Evolutionary conservation across 1,140 invertebrate genomes (phyloP).

Genomic region (Trinorchestia longiramus): DNA sequence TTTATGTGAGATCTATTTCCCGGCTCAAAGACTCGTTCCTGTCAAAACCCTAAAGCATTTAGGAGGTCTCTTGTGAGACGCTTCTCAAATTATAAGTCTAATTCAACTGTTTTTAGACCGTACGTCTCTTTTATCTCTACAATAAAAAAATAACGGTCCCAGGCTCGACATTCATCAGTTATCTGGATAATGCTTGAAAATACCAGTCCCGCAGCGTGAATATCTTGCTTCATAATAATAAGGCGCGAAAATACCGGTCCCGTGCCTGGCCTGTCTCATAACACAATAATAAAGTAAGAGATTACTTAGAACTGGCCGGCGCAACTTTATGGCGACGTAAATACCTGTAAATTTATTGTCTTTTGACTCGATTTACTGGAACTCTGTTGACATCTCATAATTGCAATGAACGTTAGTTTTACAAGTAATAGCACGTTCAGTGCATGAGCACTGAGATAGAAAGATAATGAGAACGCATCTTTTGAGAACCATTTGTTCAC

Average conservation of each 20-base stretch:
- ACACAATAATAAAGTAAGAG: background rate
- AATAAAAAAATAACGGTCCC: background rate
- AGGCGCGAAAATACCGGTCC: background rate
- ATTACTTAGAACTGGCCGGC: background rate
- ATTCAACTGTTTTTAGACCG: background rate
- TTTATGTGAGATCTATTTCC: background rate
- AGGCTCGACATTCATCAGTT: background rate
- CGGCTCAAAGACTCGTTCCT: background rate
- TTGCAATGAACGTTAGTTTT: background rate
- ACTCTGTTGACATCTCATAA: background rate
- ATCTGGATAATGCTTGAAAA: background rate
- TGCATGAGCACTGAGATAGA: too few species aligned
- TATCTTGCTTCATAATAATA: slow-evolving; percentile 2
- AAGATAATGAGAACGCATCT: too few species aligned
- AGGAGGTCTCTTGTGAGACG: too few species aligned
- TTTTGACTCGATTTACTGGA: background rate
- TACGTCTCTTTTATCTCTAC: background rate
- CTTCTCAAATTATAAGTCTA: background rate
- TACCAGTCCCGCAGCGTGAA: background rate
- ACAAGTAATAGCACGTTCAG: background rate
- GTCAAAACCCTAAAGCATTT: background rate
- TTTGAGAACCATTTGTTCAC: background rate
- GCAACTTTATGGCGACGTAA: background rate
- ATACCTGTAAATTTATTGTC: background rate
- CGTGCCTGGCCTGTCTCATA: background rate